Evolutionary conservation across 2,888 invertebrate species (phyloP).

Genomic region (Acrocyrtus sp.): DNA sequence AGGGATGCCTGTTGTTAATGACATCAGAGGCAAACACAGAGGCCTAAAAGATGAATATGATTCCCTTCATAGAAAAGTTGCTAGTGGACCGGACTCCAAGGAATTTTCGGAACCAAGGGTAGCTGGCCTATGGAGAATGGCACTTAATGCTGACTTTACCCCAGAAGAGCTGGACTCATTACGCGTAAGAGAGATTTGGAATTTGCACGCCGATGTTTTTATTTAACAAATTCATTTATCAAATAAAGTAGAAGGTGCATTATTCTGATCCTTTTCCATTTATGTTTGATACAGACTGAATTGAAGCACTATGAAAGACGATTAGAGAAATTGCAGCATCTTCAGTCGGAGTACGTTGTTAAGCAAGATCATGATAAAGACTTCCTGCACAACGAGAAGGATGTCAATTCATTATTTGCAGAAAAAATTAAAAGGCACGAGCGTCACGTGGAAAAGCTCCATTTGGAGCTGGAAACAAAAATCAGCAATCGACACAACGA

Average conservation of each 20-base stretch:
- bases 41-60: slow-evolving; percentile 83
- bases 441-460: slow-evolving; percentile 86
- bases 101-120: slow-evolving; percentile 94
- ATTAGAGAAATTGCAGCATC: slow-evolving; percentile 81
- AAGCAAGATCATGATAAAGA: slow-evolving; percentile 60
- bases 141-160: slow-evolving; percentile 82
- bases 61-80: slow-evolving; percentile 77
- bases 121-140: slow-evolving; percentile 76
- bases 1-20: slow-evolving; percentile 45
- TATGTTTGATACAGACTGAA: no score
- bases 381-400: slow-evolving; percentile 62
- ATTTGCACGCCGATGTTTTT: not conserved
- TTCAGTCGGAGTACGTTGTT: slow-evolving; percentile 79
- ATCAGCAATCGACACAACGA: slow-evolving; percentile 82
- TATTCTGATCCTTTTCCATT: not conserved
- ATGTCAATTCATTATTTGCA: slow-evolving; percentile 70
- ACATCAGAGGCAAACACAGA: slow-evolving; percentile 76
- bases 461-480: slow-evolving; percentile 79
- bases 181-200: slow-evolving; percentile 71
- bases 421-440: slow-evolving; percentile 85
- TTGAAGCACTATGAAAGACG: slow-evolving; percentile 88
- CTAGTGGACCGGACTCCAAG: slow-evolving; percentile 81
- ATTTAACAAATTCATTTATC: slow-evolving; percentile 7
- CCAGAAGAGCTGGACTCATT: slow-evolving; percentile 84
- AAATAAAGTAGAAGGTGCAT: slow-evolving; percentile 3